Evolutionary conservation across 37 sponge, comb jelly and placozoan species (phyloP).

Genomic region (Aplysina aerophoba): DNA sequence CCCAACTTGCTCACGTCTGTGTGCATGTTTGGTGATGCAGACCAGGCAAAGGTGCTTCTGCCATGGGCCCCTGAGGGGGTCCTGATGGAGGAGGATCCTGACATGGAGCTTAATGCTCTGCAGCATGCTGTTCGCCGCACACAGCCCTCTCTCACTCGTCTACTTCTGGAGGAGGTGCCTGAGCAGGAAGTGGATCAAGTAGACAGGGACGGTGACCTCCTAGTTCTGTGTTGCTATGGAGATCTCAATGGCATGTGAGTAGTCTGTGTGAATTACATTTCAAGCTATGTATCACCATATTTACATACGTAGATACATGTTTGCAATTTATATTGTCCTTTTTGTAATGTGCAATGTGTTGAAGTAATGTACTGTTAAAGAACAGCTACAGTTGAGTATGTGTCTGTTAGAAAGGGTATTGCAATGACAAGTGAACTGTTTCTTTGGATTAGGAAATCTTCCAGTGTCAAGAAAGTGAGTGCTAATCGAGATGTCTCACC

Average conservation of each 20-base stretch:
- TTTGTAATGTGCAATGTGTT: too few species aligned
- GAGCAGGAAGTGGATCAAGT: neutral
- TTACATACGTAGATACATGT: too few species aligned
- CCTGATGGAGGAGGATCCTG: neutral
- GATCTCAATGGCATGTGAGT: neutral
- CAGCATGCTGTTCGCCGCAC: neutral
- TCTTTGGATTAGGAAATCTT: too few species aligned
- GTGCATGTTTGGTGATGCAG: neutral
- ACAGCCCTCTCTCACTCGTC: neutral
- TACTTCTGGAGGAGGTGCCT: neutral
- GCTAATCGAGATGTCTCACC: too few species aligned
- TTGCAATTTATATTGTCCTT: too few species aligned
- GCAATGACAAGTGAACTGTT: too few species aligned
- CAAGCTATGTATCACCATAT: too few species aligned
- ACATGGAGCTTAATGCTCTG: neutral
- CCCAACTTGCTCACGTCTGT: neutral
- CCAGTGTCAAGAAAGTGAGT: too few species aligned
- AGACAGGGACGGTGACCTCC: neutral
- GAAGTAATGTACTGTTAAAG: too few species aligned
- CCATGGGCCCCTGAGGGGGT: neutral
- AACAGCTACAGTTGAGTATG: too few species aligned
- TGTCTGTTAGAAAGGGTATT: too few species aligned
- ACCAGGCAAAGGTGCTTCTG: constrained; percentile 6
- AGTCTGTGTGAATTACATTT: neutral
- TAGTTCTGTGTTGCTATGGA: neutral